Evolutionary conservation across 2,888 invertebrate genomes (phyloP), one percentile per base, ranked within the genome.

Genomic region (Salticus scenicus): DNA sequence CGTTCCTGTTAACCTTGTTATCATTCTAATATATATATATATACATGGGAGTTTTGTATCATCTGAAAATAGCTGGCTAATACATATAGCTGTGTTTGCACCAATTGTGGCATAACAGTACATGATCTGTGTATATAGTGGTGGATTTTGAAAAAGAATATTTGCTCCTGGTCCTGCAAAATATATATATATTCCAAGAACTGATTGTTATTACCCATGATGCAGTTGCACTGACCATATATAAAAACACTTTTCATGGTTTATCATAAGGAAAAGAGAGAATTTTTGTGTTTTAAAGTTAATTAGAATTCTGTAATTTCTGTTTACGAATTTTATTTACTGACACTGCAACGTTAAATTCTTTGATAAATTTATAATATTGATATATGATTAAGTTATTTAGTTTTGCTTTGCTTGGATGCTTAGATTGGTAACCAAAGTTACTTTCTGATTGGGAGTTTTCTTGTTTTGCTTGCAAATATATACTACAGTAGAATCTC

Each of bases 1-100:
- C 74, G 73, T 86, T 69, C 85, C 80, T 86, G 63, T 86, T 86
- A 71, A 72, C 79, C 76, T 78, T 78, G 77, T 78, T 86, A 76
- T 75, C 75, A 86, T 75, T 31, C 28, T 74, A 80, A 80, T 75
- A 80, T 71, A 75, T 85, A n/a, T n/a, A n/a, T n/a, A 74, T 85
- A 85, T 75, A 79, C 66, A 85, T 85, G 42, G 74, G 80, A 80
- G 63, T 86, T 88, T 85, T 86, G 71, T 80, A 74, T 74, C 78
- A 77, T 79, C 69, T 75, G 66, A 71, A 71, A 80, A 57, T 67
- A 51, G 30, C 57, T 74, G 75, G 76, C 51, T 73, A 78, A 76
- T 88, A n/a, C 37, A 57, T 75, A 64, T 84, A 73, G 73, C 79
- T 86, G 75, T 80, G 67, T 47, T 70, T 85, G 78, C 79, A 75